These are phyloP conservation scores for Parnassius smintheus DNA, from an alignment of 2,888 invertebrate species.

Conservation along the genomic window DNA sequence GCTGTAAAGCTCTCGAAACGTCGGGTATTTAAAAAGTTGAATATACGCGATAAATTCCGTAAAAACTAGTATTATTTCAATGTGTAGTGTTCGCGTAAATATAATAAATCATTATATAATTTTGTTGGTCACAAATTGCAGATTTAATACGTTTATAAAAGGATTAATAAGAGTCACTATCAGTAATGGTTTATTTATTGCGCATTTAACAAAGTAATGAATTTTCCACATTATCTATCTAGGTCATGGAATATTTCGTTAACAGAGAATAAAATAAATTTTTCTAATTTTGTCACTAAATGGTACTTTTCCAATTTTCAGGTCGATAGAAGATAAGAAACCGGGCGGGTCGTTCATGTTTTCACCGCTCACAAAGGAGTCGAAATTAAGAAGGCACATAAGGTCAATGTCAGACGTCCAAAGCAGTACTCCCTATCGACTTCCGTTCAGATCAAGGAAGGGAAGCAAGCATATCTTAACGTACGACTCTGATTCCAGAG, in stretches of 20 bases:
- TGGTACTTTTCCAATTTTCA: conserved; percentile 47
- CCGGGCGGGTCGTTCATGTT: conserved; percentile 49
- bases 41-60: no score
- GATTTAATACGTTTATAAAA: conserved; percentile 1
- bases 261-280: not conserved
- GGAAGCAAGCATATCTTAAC: conserved; percentile 60
- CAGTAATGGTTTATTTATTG: conserved; percentile 19
- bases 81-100: no score
- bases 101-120: no score
- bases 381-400: conserved; percentile 67
- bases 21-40: no score
- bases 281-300: not conserved
- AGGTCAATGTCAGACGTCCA: conserved; percentile 76
- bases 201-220: conserved; percentile 12
- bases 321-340: conserved; percentile 60
- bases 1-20: no score
- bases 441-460: conserved; percentile 58
- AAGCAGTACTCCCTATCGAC: conserved; percentile 67
- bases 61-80: no score
- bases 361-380: conserved; percentile 65
- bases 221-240: conserved; percentile 5
- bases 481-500: conserved; percentile 70
- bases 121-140: no score
- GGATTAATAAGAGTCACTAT: conserved; percentile 15
- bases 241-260: conserved; percentile 14